A percentile compares a stretch with the other conserved stretches of the same genome.
Evolutionary conservation across 2,797 vertebrate genomes (phyloP).

Genomic region (Hypotaenidia philippensis): DNA sequence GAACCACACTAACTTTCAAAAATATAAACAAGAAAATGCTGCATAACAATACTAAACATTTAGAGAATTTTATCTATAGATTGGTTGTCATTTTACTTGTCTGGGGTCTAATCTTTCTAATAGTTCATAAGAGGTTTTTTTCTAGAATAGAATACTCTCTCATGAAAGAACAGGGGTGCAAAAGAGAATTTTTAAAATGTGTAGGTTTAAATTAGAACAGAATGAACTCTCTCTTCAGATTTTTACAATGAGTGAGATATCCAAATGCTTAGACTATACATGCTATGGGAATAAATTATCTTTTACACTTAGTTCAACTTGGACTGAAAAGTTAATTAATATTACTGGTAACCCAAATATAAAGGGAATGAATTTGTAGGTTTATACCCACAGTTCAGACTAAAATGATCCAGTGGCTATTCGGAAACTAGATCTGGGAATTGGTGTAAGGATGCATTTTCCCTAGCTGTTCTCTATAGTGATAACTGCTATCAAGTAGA

Average conservation of each 20-base stretch:
- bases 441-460: neutral
- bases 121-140: neutral
- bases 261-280: neutral
- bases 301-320: neutral
- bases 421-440: neutral
- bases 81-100: neutral
- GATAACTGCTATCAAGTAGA: neutral
- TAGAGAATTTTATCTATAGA: neutral
- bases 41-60: neutral
- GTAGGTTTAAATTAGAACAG: neutral
- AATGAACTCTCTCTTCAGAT: neutral
- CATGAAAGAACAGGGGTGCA: neutral
- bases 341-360: neutral
- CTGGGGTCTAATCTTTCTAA: neutral
- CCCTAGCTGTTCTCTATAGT: neutral
- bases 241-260: neutral
- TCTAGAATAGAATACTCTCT: neutral
- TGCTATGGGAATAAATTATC: neutral
- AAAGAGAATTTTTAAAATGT: neutral
- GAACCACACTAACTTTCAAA: neutral
- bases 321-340: neutral
- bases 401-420: neutral
- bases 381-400: neutral
- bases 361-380: neutral
- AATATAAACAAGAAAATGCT: neutral